phyloP scores from a whole-genome alignment of 1,140 invertebrate species.

The Lepidurus arcticus region DNA sequence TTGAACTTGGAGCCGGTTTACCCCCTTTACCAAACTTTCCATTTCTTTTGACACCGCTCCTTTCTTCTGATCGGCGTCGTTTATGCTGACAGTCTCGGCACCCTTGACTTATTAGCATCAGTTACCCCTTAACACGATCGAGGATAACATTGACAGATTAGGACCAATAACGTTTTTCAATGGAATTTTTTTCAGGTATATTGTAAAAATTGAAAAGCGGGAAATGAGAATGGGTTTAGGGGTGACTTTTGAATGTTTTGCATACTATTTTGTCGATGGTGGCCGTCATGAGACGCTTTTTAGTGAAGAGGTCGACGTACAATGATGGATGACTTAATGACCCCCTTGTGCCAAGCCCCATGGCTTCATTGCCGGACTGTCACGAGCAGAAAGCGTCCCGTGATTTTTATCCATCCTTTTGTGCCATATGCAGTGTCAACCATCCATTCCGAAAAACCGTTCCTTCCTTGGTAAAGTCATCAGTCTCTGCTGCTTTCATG shows the following conservation, averaged over 20 bases:
- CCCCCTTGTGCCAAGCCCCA: conserved; percentile 6
- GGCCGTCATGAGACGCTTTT: conserved; percentile 9
- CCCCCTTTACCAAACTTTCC: too few species aligned
- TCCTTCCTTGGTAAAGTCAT: not conserved
- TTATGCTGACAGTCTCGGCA: not conserved
- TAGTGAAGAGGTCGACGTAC: not conserved
- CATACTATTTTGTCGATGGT: conserved; percentile 3
- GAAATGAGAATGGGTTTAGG: not conserved
- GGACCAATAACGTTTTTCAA: not conserved
- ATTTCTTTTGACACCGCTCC: not conserved
- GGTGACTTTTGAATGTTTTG: not conserved
- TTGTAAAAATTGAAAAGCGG: not conserved
- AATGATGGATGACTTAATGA: conserved; percentile 15
- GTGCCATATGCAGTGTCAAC: conserved; percentile 10
- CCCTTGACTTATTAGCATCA: not conserved
- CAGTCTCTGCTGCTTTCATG: not conserved
- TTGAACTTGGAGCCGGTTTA: too few species aligned
- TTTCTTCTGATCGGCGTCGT: not conserved
- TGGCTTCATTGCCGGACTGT: conserved; percentile 4
- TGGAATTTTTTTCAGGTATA: not conserved
- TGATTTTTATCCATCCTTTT: conserved; percentile 16
- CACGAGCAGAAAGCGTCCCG: not conserved
- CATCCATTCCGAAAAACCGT: not conserved
- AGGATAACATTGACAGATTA: conserved; percentile 13
- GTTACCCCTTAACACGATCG: not conserved